phyloP scores from a whole-genome alignment of 2,113 vertebrate species.

The Pelodiscus sinensis region DNA sequence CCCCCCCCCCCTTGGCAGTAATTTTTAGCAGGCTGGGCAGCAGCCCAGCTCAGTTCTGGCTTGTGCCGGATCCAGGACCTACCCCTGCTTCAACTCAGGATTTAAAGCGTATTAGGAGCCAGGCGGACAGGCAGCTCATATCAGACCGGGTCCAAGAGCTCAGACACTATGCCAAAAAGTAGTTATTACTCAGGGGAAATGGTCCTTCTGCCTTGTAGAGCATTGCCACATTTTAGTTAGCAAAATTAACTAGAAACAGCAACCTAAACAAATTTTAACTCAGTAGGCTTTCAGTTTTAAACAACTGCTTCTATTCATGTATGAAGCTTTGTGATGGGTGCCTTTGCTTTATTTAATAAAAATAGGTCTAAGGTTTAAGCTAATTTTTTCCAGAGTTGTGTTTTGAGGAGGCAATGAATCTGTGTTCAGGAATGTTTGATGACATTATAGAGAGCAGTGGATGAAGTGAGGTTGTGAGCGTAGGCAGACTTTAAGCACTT shows the following conservation, averaged over 20 bases:
- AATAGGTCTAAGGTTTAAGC: rapidly evolving
- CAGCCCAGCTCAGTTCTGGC: no score
- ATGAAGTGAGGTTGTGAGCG: not conserved
- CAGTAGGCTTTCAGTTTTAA: not conserved
- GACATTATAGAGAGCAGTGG: not conserved
- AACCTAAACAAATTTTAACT: not conserved
- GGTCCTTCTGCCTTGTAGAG: not conserved
- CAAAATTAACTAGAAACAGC: not conserved
- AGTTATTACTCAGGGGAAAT: not conserved
- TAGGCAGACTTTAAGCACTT: not conserved
- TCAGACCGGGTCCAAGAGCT: no score
- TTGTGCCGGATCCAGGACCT: no score
- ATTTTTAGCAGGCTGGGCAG: no score
- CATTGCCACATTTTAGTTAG: not conserved
- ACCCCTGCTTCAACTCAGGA: no score
- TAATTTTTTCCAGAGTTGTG: not conserved
- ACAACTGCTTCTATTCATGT: not conserved
- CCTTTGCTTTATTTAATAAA: rapidly evolving
- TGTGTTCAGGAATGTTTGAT: not conserved
- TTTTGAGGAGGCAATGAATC: not conserved
- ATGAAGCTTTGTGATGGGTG: not conserved
- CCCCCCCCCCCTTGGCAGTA: no score
- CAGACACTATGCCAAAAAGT: not conserved
- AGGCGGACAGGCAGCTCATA: no score
- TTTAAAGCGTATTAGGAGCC: no score